Percentiles rank a stretch among this genome's conserved stretches.
These are phyloP conservation scores for Chymomyza caudatula DNA, from an alignment of 2,888 invertebrate genomes.

Conservation along the genomic window DNA sequence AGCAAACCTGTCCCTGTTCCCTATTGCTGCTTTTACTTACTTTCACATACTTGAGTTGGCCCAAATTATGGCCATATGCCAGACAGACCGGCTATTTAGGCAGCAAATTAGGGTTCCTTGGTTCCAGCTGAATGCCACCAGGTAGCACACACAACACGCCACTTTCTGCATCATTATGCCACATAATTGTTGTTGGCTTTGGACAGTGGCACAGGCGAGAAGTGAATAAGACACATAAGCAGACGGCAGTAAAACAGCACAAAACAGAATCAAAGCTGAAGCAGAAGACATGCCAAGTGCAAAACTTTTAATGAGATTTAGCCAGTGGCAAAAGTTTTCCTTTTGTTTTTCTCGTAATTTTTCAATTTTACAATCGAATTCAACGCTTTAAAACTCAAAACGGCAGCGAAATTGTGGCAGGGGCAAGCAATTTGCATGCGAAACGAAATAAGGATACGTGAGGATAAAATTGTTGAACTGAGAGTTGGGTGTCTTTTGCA, in stretches of 20 bases:
- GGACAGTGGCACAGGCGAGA: constrained; percentile 32
- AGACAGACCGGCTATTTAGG: background rate
- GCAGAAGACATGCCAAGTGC: constrained; percentile 33
- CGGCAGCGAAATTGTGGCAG: background rate
- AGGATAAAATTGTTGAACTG: background rate
- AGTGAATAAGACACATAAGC: constrained; percentile 23
- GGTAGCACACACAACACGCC: constrained; percentile 30
- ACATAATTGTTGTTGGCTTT: constrained; percentile 34
- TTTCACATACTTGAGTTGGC: background rate
- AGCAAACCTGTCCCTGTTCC: constrained; percentile 3
- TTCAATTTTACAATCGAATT: constrained; percentile 51
- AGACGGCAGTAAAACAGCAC: background rate
- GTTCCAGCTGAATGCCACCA: constrained; percentile 5
- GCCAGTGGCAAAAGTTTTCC: constrained; percentile 17
- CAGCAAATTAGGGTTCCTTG: background rate
- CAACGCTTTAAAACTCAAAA: constrained; percentile 33
- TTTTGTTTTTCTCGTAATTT: constrained; percentile 17
- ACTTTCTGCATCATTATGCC: constrained; percentile 38
- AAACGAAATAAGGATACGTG: constrained; percentile 51
- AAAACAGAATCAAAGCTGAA: background rate
- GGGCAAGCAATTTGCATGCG: constrained; percentile 55
- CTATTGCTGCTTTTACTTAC: background rate
- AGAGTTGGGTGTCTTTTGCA: background rate
- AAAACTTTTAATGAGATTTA: constrained; percentile 65
- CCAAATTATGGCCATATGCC: background rate